Conservation (phyloP, 2,113 vertebrate genomes). For the Ammodytes dubius region DNA sequence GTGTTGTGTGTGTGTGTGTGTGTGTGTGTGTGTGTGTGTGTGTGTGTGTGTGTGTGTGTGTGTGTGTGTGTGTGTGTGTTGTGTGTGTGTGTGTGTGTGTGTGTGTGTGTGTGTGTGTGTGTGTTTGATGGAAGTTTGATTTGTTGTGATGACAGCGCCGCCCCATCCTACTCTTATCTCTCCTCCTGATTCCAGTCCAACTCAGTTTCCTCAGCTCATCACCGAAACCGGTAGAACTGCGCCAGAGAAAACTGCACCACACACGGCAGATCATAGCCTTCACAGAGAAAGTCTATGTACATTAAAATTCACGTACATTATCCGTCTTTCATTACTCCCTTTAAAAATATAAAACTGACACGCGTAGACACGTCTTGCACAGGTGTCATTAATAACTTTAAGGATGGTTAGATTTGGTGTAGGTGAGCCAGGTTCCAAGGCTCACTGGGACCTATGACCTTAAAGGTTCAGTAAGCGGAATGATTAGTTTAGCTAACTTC, state of each 20-base stretch:
- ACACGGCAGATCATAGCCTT: not conserved
- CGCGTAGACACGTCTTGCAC: not conserved
- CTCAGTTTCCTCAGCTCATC: slow-evolving; percentile 1
- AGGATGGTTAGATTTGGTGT: slow-evolving; percentile 13
- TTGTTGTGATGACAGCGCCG: not conserved
- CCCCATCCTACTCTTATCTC: not conserved
- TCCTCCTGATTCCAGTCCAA: not conserved
- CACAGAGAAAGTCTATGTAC: not conserved
- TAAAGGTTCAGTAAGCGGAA: not conserved
- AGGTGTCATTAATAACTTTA: slow-evolving; percentile 19
- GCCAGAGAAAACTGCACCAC: not conserved
- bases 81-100: slow-evolving; percentile 2
- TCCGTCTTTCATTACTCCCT: not conserved
- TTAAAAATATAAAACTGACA: not conserved
- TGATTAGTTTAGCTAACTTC: too few species aligned
- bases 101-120: too few species aligned
- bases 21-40: slow-evolving; percentile 26
- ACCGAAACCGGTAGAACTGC: not conserved
- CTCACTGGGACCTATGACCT: slow-evolving; percentile 1
- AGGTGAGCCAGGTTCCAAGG: not conserved
- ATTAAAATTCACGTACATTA: not conserved
- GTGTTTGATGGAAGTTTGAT: not conserved
- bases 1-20: slow-evolving; percentile 28
- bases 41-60: slow-evolving; percentile 35
- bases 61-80: slow-evolving; percentile 36